Conservation (phyloP, 1,140 invertebrate genomes). For the Phortica variegata region DNA sequence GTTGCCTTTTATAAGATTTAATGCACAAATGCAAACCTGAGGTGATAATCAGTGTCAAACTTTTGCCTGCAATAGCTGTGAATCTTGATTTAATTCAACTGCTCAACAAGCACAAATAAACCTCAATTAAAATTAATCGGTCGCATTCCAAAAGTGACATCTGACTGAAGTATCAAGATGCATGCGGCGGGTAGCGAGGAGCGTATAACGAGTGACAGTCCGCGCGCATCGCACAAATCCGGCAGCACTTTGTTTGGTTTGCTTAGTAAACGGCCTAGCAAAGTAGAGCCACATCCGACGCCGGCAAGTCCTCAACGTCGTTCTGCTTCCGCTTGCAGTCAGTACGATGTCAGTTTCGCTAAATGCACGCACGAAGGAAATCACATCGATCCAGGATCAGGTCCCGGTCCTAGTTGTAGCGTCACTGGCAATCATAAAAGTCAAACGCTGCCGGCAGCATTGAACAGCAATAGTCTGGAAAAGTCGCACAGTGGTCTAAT, state of each 20-base stretch:
- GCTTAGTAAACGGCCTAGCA: conserved; percentile 39
- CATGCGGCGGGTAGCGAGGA: conserved; percentile 40
- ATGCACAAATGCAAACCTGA: no score
- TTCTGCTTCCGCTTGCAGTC: conserved; percentile 30
- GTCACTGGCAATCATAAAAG: conserved; percentile 35
- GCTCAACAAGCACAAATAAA: no score
- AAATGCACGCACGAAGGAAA: conserved; percentile 23
- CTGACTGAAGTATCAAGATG: no score
- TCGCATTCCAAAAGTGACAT: no score
- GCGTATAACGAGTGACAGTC: conserved; percentile 42
- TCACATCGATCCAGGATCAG: conserved; percentile 6
- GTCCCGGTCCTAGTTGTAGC: no score
- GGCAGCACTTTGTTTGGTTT: conserved; percentile 38
- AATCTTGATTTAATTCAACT: no score
- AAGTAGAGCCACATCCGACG: conserved; percentile 38
- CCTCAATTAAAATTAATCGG: no score
- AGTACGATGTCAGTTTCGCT: conserved; percentile 43
- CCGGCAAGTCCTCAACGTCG: conserved; percentile 31
- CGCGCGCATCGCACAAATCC: conserved; percentile 32
- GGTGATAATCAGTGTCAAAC: no score
- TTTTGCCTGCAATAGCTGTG: no score
- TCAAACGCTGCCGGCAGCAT: conserved; percentile 34
- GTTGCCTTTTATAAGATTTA: no score
- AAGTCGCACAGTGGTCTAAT: conserved; percentile 47
- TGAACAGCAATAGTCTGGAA: conserved; percentile 18